Evolutionary conservation across 2,113 vertebrate genomes (phyloP), one percentile per base, ranked within the genome.

Genomic region (Chionomys nivalis): DNA sequence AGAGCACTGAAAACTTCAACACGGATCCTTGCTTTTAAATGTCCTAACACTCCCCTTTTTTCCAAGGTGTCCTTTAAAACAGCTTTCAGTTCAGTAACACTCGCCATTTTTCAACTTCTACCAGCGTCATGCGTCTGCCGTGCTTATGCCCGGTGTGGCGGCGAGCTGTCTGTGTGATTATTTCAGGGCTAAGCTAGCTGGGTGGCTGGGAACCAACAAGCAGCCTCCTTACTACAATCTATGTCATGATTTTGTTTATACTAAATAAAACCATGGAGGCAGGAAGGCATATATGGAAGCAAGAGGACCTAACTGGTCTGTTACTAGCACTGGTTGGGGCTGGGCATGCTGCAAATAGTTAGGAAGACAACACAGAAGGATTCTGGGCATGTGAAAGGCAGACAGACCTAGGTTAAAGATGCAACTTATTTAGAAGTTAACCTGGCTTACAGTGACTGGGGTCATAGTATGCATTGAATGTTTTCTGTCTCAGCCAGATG

Each of bases 1-100:
- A 99, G 98, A 0, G 99, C 99, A 4, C 95, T 98, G 95, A 99
- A 99, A 93, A 99, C 99, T 87, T 99, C 99, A 0, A 99, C 99
- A 96, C 99, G 98, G 97, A 99, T 99, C 61, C 98, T 99, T 31
- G 99, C 99, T 97, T 99, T 99, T 90, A 99, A 98, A 88, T 99
- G 98, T 1, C 98, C 98, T 47, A 99, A 94, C 0, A 99, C 99
- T 1, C 99, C 99, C 12, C 98, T 98, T 70, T 99, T 99, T 97
- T 99, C 99, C 97, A 99, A 98, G 0, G 99, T 99, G 63, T 99
- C 99, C 96, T 98, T 99, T 89, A 99, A 97, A 68, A 99, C 99
- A 7, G 44, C 44, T 44, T 44, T 44, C 44, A 44, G 44, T 44
- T 44, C 44, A 44, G 4, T 44, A 44, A 44, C 3, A 44, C 44